phyloP scores from a whole-genome alignment of 2,113 vertebrate genomes.

The Brachypodius melanocephalos region DNA sequence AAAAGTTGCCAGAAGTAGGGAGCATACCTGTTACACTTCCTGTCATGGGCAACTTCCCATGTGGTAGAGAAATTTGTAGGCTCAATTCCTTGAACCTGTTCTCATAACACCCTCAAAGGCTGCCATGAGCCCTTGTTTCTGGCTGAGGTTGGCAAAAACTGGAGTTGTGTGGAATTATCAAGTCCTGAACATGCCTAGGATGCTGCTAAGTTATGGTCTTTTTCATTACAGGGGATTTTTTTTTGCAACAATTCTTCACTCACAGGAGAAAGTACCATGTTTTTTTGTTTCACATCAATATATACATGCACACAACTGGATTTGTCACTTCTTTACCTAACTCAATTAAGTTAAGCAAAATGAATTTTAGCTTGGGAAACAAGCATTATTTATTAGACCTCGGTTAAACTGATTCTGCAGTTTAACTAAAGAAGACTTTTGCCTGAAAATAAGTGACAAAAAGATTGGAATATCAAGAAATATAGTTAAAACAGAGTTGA shows the following conservation, averaged over 20 bases:
- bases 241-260: not conserved
- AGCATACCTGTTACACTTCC: not conserved
- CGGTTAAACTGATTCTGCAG: not conserved
- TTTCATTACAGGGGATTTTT: not conserved
- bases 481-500: not conserved
- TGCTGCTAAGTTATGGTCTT: not conserved
- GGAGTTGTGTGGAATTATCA: not conserved
- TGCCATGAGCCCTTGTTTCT: not conserved
- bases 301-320: not conserved
- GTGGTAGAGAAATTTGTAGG: not conserved
- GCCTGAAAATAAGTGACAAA: not conserved
- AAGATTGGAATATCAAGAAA: not conserved
- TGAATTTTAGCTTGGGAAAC: not conserved
- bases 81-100: not conserved
- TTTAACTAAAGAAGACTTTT: not conserved
- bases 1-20: not conserved
- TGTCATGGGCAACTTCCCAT: not conserved
- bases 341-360: not conserved
- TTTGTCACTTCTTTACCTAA: not conserved
- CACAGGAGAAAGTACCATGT: not conserved
- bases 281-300: not conserved
- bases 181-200: too few species aligned
- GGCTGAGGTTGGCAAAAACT: not conserved
- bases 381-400: not conserved
- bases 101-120: not conserved